A percentile compares a stretch with the other conserved stretches of the same genome.
Conservation (phyloP, 2,888 invertebrate species). For the Conistra vaccinii region DNA sequence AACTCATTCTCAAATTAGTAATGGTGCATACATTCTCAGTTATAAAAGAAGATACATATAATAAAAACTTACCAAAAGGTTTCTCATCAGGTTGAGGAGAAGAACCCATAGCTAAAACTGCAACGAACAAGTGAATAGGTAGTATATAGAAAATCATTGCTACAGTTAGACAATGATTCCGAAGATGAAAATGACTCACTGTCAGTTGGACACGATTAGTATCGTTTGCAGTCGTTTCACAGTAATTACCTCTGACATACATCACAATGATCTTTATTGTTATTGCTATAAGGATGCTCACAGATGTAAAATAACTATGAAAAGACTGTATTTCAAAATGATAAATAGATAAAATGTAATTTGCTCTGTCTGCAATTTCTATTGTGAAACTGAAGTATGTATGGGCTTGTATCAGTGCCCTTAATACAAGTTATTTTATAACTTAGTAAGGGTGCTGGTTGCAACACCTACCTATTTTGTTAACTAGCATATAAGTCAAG, state of each 20-base stretch:
- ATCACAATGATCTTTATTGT: not conserved
- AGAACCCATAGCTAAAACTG: constrained; percentile 12
- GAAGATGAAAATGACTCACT: not conserved
- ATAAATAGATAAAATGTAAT: too few species aligned
- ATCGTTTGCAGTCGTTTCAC: not conserved
- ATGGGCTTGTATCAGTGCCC: too few species aligned
- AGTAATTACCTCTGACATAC: not conserved
- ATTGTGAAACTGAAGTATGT: too few species aligned
- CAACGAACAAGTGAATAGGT: constrained; percentile 6
- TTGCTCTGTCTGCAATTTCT: too few species aligned
- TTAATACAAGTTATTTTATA: too few species aligned
- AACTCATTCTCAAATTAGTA: too few species aligned
- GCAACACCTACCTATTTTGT: too few species aligned
- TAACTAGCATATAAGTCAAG: too few species aligned
- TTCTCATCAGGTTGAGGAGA: not conserved
- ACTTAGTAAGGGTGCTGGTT: too few species aligned
- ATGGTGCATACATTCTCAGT: too few species aligned
- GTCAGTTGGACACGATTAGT: not conserved
- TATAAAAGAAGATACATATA: not conserved
- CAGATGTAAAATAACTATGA: too few species aligned
- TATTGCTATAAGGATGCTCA: not conserved
- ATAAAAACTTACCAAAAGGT: constrained; percentile 28
- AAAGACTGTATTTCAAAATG: too few species aligned
- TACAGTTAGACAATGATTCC: not conserved
- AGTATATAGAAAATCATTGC: constrained; percentile 11